Conservation (phyloP, 2,113 vertebrate species). For the Campylomormyrus numenius region DNA sequence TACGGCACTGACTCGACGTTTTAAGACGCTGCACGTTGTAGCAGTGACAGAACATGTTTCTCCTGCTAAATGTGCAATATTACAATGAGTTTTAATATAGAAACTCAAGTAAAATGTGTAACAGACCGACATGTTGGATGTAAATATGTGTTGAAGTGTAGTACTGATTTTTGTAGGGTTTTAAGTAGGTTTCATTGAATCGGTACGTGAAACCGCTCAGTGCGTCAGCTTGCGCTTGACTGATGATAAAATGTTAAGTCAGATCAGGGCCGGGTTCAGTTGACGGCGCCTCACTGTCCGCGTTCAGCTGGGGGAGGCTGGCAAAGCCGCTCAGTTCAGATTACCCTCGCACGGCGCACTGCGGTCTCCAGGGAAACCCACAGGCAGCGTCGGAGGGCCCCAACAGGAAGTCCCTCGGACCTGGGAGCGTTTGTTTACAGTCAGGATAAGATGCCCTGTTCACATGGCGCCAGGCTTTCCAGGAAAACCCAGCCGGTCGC, state of each 20-base stretch:
- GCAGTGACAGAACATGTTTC: neutral
- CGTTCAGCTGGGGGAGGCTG: neutral
- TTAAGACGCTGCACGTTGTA: neutral
- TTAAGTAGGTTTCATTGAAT: neutral
- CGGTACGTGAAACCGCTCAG: neutral
- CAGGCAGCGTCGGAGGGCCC: constrained; percentile 26
- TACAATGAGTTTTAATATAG: neutral
- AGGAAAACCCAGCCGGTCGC: neutral
- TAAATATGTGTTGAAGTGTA: neutral
- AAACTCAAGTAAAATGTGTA: neutral
- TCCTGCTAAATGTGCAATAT: neutral
- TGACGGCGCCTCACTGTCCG: neutral
- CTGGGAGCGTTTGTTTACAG: constrained; percentile 46
- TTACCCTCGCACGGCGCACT: neutral
- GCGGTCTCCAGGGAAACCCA: constrained; percentile 11
- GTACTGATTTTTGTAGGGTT: neutral
- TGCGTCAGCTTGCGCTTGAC: neutral
- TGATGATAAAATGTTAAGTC: neutral
- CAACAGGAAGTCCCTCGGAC: constrained; percentile 43
- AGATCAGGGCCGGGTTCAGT: neutral
- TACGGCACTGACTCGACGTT: neutral
- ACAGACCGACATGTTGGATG: neutral
- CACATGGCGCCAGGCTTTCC: neutral
- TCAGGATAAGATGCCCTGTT: constrained; percentile 17
- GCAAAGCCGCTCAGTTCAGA: neutral